Conservation (phyloP, 2,113 vertebrate genomes). For the Phylloscopus trochiloides region DNA sequence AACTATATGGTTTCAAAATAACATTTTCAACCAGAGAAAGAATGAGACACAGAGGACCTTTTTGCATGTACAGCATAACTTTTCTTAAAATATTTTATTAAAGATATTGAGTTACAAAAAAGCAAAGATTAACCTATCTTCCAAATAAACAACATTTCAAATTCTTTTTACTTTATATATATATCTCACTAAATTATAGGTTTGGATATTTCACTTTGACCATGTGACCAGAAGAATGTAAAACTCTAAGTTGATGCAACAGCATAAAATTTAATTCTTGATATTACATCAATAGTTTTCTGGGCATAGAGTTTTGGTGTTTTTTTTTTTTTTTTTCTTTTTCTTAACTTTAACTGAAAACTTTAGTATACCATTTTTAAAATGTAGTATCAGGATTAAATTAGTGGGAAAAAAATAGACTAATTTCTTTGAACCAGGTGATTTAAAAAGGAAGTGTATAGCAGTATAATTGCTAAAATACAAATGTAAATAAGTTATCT, state of each 20-base stretch:
- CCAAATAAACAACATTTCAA: not conserved
- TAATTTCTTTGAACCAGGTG: not conserved
- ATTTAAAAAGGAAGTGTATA: not conserved
- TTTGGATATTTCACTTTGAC: not conserved
- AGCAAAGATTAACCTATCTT: not conserved
- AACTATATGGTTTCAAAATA: not conserved
- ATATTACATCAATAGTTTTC: not conserved
- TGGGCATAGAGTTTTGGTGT: not conserved
- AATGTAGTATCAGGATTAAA: not conserved
- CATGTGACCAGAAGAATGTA: not conserved
- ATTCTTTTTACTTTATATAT: not conserved
- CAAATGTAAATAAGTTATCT: not conserved
- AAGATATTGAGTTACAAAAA: not conserved
- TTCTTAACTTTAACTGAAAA: not conserved
- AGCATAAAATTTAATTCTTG: not conserved
- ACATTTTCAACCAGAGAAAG: not conserved
- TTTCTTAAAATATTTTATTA: not conserved
- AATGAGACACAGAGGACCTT: not conserved
- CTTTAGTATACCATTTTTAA: not conserved
- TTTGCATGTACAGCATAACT: not conserved
- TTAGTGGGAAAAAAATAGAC: not conserved
- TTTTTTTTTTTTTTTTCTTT: not conserved
- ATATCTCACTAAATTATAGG: not conserved
- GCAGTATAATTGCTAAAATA: not conserved
- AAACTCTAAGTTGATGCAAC: not conserved